Conservation (phyloP, 2,113 vertebrate genomes). For the Salvelinus alpinus region DNA sequence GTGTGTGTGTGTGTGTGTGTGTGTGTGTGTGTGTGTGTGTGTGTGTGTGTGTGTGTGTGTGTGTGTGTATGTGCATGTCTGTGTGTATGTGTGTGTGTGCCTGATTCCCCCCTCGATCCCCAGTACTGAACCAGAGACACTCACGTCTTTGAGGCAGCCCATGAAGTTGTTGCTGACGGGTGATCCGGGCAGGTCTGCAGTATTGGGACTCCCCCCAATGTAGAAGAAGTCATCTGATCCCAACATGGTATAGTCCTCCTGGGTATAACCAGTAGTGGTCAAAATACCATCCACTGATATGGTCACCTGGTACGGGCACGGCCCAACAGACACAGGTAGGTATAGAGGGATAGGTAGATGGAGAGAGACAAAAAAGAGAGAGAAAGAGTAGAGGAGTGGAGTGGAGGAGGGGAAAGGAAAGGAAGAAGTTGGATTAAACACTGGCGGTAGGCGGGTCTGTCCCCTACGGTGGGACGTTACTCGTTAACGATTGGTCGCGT, state of each 20-base stretch:
- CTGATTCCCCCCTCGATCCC: background rate
- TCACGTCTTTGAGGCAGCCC: slow-evolving; percentile 94
- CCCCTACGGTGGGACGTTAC: slow-evolving; percentile 47
- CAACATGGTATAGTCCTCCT: slow-evolving; percentile 92
- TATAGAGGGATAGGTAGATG: slow-evolving; percentile 30
- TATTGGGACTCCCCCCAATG: slow-evolving; percentile 92
- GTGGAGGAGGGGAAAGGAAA: slow-evolving; percentile 59
- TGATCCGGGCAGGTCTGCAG: slow-evolving; percentile 88
- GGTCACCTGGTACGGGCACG: slow-evolving; percentile 76
- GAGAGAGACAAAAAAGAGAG: slow-evolving; percentile 32
- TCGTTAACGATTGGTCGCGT: slow-evolving; percentile 56
- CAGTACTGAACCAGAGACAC: slow-evolving; percentile 46
- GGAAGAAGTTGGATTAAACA: slow-evolving; percentile 68
- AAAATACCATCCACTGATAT: slow-evolving; percentile 93
- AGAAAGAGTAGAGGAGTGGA: slow-evolving; percentile 42
- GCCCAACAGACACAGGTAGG: slow-evolving; percentile 38
- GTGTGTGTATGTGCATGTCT: background rate
- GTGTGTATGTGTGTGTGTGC: background rate
- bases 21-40: slow-evolving; percentile 2
- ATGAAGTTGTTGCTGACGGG: slow-evolving; percentile 98
- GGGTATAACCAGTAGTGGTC: slow-evolving; percentile 90
- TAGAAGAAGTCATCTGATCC: slow-evolving; percentile 96
- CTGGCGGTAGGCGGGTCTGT: slow-evolving; percentile 27
- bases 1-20: background rate
- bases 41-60: background rate